Evolutionary conservation across 2,888 invertebrate genomes (phyloP).

Genomic region (Rhodophaea formosa): DNA sequence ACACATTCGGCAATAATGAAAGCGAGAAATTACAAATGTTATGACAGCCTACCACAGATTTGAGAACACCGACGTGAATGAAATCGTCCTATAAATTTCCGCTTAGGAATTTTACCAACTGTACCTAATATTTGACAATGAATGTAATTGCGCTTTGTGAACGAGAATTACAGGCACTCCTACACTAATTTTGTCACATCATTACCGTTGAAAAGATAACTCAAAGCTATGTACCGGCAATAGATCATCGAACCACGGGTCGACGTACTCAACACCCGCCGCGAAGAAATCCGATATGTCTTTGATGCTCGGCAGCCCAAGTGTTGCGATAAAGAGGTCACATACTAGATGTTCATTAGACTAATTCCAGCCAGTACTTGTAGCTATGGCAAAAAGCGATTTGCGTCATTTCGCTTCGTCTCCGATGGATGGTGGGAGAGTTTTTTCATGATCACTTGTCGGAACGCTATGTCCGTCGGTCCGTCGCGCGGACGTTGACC

Average conservation of each 20-base stretch:
- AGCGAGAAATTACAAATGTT: not conserved
- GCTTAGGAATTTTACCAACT: not conserved
- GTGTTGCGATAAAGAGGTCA: conserved; percentile 51
- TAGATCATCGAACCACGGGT: conserved; percentile 46
- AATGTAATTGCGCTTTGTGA: conserved; percentile 1
- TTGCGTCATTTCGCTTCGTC: conserved; percentile 65
- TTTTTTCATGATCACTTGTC: conserved; percentile 67
- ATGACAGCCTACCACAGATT: not conserved
- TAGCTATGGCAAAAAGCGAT: conserved; percentile 57
- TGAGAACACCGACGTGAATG: not conserved
- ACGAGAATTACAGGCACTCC: conserved; percentile 7
- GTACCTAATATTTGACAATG: conserved; percentile 1
- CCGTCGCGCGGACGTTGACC: conserved; percentile 74
- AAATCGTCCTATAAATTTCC: conserved; percentile 17
- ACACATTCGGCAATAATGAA: not conserved
- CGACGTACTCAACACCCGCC: conserved; percentile 44
- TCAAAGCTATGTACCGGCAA: conserved; percentile 32
- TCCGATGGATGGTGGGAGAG: conserved; percentile 53
- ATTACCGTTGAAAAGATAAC: conserved; percentile 18
- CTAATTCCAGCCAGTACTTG: conserved; percentile 53
- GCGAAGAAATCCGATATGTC: conserved; percentile 59
- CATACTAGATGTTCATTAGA: conserved; percentile 57
- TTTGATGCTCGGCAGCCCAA: conserved; percentile 47
- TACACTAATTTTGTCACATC: conserved; percentile 18
- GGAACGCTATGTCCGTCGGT: conserved; percentile 62